Evolutionary conservation across 2,113 vertebrate species (phyloP), one percentile per base, ranked within the genome.

Genomic region (Oreochromis spilurus): DNA sequence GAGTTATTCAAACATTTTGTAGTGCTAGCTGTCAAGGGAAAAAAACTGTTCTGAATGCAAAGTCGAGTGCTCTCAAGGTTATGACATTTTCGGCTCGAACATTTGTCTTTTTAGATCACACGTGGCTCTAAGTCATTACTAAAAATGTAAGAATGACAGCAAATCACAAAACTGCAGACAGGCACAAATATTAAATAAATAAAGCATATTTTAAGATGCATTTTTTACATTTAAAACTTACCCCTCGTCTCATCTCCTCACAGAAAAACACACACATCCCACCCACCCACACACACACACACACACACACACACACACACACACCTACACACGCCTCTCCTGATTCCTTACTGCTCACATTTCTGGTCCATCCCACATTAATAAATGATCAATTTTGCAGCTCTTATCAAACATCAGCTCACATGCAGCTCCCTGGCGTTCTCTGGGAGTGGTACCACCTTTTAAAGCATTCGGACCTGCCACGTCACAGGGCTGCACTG

Each of bases 401-500:
- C 60, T 89, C 53, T 89, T 57, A 85, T 88, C 82, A 79, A 86
- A 86, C 81, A 78, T 19, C 75, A 77, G 88, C 70, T 40, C 4
- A 36, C n/a, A 55, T 79, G 88, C 81, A 75, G 89, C 70, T 93
- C 85, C 92, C 34, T 88, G 70, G 34, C n/a, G 8, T 34, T 90
- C 26, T 86, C 80, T 48, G 80, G 86, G 89, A 93, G 93, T 67
- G 91, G 90, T 90, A 85, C 89, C 89, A 90, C 92, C 94, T 95
- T 92, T 95, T 95, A 95, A 96, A 95, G 89, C 85, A 77, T 88
- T 94, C 77, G 80, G 92, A 93, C 94, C 93, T 93, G 88, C 95
- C 95, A 96, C 95, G 95, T 96, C 95, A 96, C 85, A 84, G 83
- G 83, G 86, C 75, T 67, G 36, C 75, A 78, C 86, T 77, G 92